Evolutionary conservation across 2,797 vertebrate genomes (phyloP).

Genomic region (Anas capensis): DNA sequence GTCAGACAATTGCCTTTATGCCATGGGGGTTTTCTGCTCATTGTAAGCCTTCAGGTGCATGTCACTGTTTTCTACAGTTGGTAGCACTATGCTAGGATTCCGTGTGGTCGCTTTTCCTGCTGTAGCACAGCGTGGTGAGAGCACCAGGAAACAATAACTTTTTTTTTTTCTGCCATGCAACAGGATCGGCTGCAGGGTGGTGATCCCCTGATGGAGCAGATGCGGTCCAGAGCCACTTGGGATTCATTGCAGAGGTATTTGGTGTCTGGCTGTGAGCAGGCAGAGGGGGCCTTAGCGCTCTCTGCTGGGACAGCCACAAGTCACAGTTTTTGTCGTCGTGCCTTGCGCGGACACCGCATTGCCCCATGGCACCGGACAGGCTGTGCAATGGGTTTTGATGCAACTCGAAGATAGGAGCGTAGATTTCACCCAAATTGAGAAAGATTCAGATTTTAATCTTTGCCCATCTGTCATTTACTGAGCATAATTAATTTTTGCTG

Average conservation of each 20-base stretch:
- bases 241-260: not conserved
- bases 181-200: not conserved
- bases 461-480: constrained; percentile 36
- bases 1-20: not conserved
- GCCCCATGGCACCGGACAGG: not conserved
- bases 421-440: constrained; percentile 59
- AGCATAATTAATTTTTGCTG: constrained; percentile 41
- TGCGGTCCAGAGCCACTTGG: not conserved
- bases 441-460: constrained; percentile 65
- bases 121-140: not conserved
- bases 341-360: not conserved
- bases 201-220: not conserved
- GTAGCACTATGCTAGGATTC: not conserved
- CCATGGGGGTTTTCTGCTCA: not conserved
- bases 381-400: constrained; percentile 32
- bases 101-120: not conserved
- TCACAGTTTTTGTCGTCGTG: not conserved
- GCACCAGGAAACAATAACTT: not conserved
- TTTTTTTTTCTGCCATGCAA: not conserved
- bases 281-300: accelerated
- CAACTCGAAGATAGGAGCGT: not conserved
- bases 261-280: accelerated
- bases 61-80: not conserved
- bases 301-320: not conserved
- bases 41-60: accelerated